Evolutionary conservation across 2,113 vertebrate genomes (phyloP).

Genomic region (Amazona guildingii): DNA sequence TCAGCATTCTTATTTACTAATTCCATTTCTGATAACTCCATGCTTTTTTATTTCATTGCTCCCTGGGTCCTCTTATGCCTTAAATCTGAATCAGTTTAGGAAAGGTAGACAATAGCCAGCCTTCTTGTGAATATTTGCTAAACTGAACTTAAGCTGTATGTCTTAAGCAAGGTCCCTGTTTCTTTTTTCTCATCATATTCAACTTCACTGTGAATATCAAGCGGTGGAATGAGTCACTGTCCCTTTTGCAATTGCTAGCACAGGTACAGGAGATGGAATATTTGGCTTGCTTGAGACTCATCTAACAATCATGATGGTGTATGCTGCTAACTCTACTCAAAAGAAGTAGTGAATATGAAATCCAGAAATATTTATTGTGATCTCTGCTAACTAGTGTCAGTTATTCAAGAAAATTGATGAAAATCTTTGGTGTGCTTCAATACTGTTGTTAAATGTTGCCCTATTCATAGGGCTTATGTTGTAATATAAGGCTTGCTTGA

Average conservation of each 20-base stretch:
- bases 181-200: not conserved
- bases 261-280: not conserved
- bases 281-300: not conserved
- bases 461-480: not conserved
- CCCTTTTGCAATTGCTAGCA: not conserved
- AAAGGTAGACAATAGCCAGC: not conserved
- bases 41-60: not conserved
- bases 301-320: not conserved
- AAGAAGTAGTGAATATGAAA: not conserved
- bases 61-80: not conserved
- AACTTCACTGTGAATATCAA: not conserved
- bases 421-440: not conserved
- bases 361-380: not conserved
- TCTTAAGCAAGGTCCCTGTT: not conserved
- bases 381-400: not conserved
- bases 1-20: not conserved
- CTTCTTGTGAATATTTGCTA: not conserved
- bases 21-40: not conserved
- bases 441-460: not conserved
- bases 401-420: not conserved
- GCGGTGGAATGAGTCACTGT: not conserved
- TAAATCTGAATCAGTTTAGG: not conserved
- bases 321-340: not conserved
- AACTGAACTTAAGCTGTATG: not conserved
- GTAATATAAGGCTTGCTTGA: not conserved